Evolutionary conservation across 1,140 invertebrate species (phyloP).

Genomic region (Frieseomelitta varia): DNA sequence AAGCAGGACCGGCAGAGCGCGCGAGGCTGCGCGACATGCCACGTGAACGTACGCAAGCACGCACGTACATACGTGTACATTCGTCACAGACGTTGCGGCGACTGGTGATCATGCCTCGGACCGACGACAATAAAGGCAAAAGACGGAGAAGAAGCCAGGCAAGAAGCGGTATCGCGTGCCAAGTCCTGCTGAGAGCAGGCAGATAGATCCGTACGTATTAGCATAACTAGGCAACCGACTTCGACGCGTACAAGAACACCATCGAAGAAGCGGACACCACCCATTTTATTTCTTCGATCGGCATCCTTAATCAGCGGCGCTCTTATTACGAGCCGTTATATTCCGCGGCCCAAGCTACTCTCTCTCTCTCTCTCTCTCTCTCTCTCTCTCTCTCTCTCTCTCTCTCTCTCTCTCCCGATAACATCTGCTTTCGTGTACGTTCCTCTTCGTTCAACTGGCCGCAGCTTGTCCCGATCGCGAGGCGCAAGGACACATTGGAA

Average conservation of each 20-base stretch:
- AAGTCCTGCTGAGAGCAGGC: slow-evolving; percentile 64
- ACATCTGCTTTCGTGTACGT: slow-evolving; percentile 6
- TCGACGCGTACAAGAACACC: slow-evolving; percentile 41
- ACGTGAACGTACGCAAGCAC: background rate
- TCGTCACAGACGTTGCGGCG: slow-evolving; percentile 24
- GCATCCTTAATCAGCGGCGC: slow-evolving; percentile 64
- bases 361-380: background rate
- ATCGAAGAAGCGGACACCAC: slow-evolving; percentile 59
- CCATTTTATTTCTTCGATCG: slow-evolving; percentile 50
- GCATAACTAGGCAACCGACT: slow-evolving; percentile 70
- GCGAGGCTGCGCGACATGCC: slow-evolving; percentile 14
- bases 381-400: background rate
- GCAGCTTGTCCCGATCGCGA: background rate
- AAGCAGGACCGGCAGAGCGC: slow-evolving; percentile 29
- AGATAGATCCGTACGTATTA: slow-evolving; percentile 64
- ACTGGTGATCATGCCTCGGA: slow-evolving; percentile 27
- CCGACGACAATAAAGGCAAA: slow-evolving; percentile 57
- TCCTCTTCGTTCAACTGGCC: background rate
- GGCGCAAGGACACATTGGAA: background rate
- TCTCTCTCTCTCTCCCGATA: slow-evolving; percentile 17
- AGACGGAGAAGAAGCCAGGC: slow-evolving; percentile 47
- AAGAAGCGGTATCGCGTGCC: slow-evolving; percentile 66
- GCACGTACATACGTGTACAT: slow-evolving; percentile 7
- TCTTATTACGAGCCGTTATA: slow-evolving; percentile 63
- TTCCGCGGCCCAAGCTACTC: slow-evolving; percentile 7